Percentiles rank a stretch among this genome's conserved stretches.
Conservation (phyloP, 2,797 vertebrate species). For the Poliocrania exsul region DNA sequence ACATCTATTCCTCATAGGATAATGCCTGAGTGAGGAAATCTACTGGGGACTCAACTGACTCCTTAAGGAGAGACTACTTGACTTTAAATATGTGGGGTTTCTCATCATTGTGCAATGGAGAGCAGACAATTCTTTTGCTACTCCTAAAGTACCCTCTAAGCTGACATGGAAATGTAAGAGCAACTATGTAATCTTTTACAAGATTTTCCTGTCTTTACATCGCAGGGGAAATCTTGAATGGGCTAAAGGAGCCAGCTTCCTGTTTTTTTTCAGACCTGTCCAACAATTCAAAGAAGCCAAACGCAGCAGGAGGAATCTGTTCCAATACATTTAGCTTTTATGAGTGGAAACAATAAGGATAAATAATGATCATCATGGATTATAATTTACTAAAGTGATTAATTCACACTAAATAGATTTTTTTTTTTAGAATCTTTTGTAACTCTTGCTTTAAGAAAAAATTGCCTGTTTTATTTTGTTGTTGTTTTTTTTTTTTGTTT, state of each 20-base stretch:
- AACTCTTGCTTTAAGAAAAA: not conserved
- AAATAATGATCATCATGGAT: not conserved
- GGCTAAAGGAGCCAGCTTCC: not conserved
- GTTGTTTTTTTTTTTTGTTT: too few relatives aligned
- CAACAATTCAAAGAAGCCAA: not conserved
- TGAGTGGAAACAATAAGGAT: not conserved
- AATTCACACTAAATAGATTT: not conserved
- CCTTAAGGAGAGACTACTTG: not conserved
- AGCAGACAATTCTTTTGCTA: not conserved
- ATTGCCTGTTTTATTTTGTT: not conserved
- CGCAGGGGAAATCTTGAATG: not conserved
- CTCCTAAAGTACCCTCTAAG: not conserved
- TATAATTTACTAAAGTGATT: not conserved
- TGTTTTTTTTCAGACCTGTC: slow-evolving; percentile 6
- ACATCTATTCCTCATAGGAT: not conserved
- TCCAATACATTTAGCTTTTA: not conserved
- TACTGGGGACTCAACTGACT: not conserved
- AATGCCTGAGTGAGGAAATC: not conserved
- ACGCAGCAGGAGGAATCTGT: not conserved
- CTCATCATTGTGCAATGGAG: not conserved
- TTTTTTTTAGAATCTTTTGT: not conserved
- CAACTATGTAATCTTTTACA: not conserved
- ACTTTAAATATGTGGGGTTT: not conserved
- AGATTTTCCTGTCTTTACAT: not conserved
- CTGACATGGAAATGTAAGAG: not conserved